These are phyloP conservation scores for Cynaeus angustus DNA, from an alignment of 2,888 invertebrate genomes.

Conservation along the genomic window DNA sequence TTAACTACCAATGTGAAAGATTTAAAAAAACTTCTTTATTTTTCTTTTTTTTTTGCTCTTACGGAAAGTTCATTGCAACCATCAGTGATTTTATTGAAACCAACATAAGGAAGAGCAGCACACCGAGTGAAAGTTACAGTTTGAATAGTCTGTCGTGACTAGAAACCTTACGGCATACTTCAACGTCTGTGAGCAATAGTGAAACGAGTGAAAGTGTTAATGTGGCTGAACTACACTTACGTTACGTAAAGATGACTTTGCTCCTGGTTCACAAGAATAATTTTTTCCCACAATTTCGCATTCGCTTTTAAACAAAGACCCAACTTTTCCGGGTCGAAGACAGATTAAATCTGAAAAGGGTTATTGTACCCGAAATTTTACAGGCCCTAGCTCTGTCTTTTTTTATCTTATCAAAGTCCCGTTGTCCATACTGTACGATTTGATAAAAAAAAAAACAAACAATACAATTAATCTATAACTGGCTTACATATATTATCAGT, in stretches of 20 bases:
- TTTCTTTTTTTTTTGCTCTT: neutral
- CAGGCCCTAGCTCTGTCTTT: slow-evolving; percentile 6
- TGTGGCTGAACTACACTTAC: slow-evolving; percentile 47
- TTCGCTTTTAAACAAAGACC: neutral
- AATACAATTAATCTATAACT: slow-evolving; percentile 40
- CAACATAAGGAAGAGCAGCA: slow-evolving; percentile 46
- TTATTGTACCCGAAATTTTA: slow-evolving; percentile 19
- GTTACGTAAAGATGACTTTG: slow-evolving; percentile 49
- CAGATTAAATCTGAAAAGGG: slow-evolving; percentile 9
- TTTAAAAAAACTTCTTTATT: too few relatives aligned
- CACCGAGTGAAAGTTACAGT: slow-evolving; percentile 56
- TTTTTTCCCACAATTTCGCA: slow-evolving; percentile 24
- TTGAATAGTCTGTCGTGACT: slow-evolving; percentile 58
- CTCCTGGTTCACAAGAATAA: slow-evolving; percentile 35
- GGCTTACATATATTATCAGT: slow-evolving; percentile 23
- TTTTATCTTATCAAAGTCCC: slow-evolving; percentile 28
- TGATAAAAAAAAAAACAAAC: slow-evolving; percentile 42
- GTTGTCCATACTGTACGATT: slow-evolving; percentile 9
- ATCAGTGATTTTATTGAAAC: slow-evolving; percentile 25
- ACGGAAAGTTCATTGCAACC: slow-evolving; percentile 1
- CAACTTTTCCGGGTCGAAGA: slow-evolving; percentile 29
- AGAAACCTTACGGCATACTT: slow-evolving; percentile 57
- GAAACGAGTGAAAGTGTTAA: slow-evolving; percentile 57
- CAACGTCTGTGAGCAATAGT: slow-evolving; percentile 54
- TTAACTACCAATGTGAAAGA: too few relatives aligned